Conservation (phyloP, 2,113 vertebrate genomes). For the Aldabrachelys gigantea region DNA sequence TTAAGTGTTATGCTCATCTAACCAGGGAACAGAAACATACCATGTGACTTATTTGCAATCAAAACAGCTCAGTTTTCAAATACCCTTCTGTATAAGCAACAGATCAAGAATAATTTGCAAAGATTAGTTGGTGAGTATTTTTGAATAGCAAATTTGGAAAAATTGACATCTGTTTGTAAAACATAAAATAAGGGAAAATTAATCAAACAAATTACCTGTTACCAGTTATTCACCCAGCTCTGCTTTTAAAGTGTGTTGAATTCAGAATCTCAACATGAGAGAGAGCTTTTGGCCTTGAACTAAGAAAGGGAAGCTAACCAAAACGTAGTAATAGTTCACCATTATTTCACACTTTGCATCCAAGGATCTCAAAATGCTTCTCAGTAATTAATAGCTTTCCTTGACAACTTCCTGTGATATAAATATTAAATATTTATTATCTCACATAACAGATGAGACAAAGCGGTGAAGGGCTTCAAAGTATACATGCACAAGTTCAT, state of each 20-base stretch:
- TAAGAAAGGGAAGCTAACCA: fast-evolving
- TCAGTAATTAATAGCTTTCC: background rate
- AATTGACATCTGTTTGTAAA: background rate
- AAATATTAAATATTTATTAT: background rate
- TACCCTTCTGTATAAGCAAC: background rate
- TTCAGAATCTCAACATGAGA: background rate
- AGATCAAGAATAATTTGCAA: background rate
- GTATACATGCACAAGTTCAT: background rate
- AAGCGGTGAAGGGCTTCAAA: background rate
- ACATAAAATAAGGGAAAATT: conserved; percentile 26
- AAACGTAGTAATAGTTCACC: background rate
- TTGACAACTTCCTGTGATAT: background rate
- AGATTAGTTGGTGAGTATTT: background rate
- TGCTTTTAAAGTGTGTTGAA: background rate
- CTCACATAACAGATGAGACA: background rate
- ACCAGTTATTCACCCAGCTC: background rate
- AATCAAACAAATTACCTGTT: background rate
- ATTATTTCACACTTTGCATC: background rate
- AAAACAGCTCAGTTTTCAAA: background rate
- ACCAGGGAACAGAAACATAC: conserved; percentile 10
- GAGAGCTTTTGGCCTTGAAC: background rate
- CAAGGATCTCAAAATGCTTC: background rate
- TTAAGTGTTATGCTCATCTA: background rate
- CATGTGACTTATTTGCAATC: background rate
- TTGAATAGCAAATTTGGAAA: background rate